Percentiles rank a stretch among this genome's conserved stretches.
Evolutionary conservation across 2,113 vertebrate genomes (phyloP).

Genomic region (Dicrurus megarhynchus): DNA sequence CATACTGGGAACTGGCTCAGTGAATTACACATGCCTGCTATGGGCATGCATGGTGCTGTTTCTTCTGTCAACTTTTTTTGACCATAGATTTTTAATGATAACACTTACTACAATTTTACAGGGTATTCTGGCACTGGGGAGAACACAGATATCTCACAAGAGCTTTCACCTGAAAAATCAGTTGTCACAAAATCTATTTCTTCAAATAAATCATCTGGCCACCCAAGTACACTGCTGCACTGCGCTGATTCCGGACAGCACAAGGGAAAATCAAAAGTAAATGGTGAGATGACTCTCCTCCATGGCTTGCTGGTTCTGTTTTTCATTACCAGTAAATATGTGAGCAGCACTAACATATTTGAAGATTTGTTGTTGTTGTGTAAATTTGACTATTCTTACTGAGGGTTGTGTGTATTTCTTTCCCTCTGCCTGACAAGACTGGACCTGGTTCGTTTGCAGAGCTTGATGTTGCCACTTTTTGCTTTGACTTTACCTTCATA

Average conservation of each 20-base stretch:
- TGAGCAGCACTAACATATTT: not conserved
- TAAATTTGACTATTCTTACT: not conserved
- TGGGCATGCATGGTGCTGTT: not conserved
- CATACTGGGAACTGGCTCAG: not conserved
- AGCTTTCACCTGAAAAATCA: conserved; percentile 71
- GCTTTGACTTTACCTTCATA: not conserved
- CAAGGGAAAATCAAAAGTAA: conserved; percentile 77
- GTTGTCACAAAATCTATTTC: conserved; percentile 73
- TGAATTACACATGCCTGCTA: rapidly evolving
- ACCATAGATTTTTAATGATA: not conserved
- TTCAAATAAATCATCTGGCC: conserved; percentile 72
- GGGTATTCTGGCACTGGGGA: conserved; percentile 83
- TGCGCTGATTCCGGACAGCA: conserved; percentile 76
- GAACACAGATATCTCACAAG: conserved; percentile 73
- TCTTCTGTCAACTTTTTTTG: not conserved
- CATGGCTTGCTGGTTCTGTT: not conserved
- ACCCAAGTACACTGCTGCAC: conserved; percentile 77
- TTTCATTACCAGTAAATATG: not conserved
- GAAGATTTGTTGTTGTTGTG: not conserved
- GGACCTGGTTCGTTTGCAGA: not conserved
- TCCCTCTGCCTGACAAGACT: not conserved
- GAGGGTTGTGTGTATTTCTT: not conserved
- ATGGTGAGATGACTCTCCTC: conserved; percentile 59
- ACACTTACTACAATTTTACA: not conserved
- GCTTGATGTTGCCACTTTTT: not conserved